A percentile compares a stretch with the other conserved stretches of the same genome.
Conservation (phyloP, 1,140 invertebrate species). For the Sweltsa coloradensis region DNA sequence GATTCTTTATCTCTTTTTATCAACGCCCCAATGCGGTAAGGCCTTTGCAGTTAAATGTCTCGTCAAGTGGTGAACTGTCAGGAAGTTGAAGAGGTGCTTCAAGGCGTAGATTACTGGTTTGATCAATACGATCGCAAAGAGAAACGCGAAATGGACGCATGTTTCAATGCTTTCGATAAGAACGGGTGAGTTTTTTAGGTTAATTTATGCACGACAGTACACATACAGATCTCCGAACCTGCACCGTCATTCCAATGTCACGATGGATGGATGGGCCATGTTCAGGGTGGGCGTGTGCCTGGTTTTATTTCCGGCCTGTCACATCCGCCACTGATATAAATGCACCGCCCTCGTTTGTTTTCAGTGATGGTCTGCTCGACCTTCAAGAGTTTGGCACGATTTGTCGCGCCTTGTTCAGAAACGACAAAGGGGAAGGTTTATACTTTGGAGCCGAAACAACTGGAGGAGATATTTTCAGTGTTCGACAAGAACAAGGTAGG, state of each 20-base stretch:
- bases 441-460: conserved; percentile 51
- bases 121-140: conserved; percentile 2
- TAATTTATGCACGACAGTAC: conserved; percentile 3
- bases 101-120: too few species aligned
- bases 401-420: conserved; percentile 72
- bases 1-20: too few species aligned
- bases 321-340: conserved; percentile 3
- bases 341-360: conserved; percentile 19
- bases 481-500: conserved; percentile 57
- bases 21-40: too few species aligned
- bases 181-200: conserved; percentile 38
- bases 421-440: conserved; percentile 77
- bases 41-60: too few species aligned
- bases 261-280: conserved; percentile 1
- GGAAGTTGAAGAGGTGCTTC: too few species aligned
- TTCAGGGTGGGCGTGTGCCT: neutral
- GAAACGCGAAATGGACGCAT: conserved; percentile 61
- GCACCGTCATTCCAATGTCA: neutral
- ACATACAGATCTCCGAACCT: neutral
- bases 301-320: conserved; percentile 4
- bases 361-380: conserved; percentile 64
- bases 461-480: conserved; percentile 64
- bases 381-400: conserved; percentile 66
- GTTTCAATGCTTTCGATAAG: conserved; percentile 76
- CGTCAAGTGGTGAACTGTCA: too few species aligned